phyloP scores from a whole-genome alignment of 2,888 invertebrate genomes.

The Caenorhabditis virilis region DNA sequence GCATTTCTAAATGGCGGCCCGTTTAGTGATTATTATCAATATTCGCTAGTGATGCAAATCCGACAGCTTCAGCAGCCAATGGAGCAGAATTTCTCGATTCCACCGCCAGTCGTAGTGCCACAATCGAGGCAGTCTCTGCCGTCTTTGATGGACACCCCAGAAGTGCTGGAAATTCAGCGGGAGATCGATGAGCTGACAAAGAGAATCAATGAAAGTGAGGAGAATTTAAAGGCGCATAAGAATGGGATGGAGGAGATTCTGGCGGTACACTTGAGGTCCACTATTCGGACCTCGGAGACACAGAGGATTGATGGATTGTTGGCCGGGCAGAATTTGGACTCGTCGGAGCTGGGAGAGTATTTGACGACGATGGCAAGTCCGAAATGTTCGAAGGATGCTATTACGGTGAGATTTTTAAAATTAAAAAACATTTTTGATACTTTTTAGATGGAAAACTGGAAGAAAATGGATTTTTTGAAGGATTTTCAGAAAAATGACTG shows the following conservation, averaged over 20 bases:
- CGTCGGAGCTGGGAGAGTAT: constrained; percentile 2
- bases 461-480: background rate
- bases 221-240: constrained; percentile 86
- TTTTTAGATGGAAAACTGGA: background rate
- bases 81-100: background rate
- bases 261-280: constrained; percentile 11
- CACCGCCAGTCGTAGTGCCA: background rate
- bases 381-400: constrained; percentile 32
- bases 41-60: background rate
- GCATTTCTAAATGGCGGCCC: constrained; percentile 89
- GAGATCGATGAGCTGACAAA: constrained; percentile 63
- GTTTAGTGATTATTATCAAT: constrained; percentile 89
- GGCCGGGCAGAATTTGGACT: constrained; percentile 9
- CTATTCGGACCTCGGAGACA: constrained; percentile 15
- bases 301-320: constrained; percentile 11
- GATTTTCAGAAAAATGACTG: too few relatives aligned
- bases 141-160: constrained; percentile 32
- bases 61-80: background rate
- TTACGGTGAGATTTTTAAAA: constrained; percentile 13
- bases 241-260: constrained; percentile 71
- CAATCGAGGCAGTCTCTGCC: constrained; percentile 10
- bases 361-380: constrained; percentile 10
- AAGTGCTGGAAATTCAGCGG: constrained; percentile 25
- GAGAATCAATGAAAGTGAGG: constrained; percentile 92
- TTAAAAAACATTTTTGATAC: too few relatives aligned